A percentile compares a stretch with the other conserved stretches of the same genome.
These are phyloP conservation scores for Hirtodrosophila trivittata DNA, from an alignment of 2,888 invertebrate species.

Conservation along the genomic window DNA sequence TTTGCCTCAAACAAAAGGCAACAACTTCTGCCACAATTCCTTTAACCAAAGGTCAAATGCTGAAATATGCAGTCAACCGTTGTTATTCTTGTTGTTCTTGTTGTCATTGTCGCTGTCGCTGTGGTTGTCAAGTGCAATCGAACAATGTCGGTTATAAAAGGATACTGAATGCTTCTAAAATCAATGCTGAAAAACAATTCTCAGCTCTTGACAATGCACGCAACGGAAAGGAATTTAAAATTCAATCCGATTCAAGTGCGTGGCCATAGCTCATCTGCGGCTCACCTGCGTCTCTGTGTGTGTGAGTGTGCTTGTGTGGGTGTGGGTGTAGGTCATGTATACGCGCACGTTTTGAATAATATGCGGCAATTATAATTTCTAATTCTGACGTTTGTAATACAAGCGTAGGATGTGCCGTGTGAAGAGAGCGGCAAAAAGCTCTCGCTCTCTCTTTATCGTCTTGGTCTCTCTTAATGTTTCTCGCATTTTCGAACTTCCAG, in stretches of 20 bases:
- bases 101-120: slow-evolving; percentile 15
- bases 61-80: slow-evolving; percentile 52
- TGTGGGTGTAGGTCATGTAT: slow-evolving; percentile 71
- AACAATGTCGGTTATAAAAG: slow-evolving; percentile 53
- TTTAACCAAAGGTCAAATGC: slow-evolving; percentile 55
- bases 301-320: slow-evolving; percentile 7
- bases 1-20: slow-evolving; percentile 2
- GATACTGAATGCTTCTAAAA: slow-evolving; percentile 26
- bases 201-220: slow-evolving; percentile 5
- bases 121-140: slow-evolving; percentile 64
- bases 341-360: slow-evolving; percentile 67
- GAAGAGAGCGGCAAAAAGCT: slow-evolving; percentile 45
- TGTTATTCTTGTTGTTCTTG: background rate
- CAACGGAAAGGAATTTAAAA: slow-evolving; percentile 53
- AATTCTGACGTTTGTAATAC: slow-evolving; percentile 72
- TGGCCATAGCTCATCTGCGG: slow-evolving; percentile 39
- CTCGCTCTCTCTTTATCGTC: slow-evolving; percentile 18
- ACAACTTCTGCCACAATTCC: slow-evolving; percentile 5
- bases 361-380: slow-evolving; percentile 76
- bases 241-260: slow-evolving; percentile 66
- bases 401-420: slow-evolving; percentile 17
- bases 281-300: slow-evolving; percentile 1
- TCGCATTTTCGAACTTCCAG: slow-evolving; percentile 54
- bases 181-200: slow-evolving; percentile 38
- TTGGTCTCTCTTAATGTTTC: slow-evolving; percentile 15